Evolutionary conservation across 64 coral and sea anemone species (phyloP).

Genomic region (Montipora sp.): DNA sequence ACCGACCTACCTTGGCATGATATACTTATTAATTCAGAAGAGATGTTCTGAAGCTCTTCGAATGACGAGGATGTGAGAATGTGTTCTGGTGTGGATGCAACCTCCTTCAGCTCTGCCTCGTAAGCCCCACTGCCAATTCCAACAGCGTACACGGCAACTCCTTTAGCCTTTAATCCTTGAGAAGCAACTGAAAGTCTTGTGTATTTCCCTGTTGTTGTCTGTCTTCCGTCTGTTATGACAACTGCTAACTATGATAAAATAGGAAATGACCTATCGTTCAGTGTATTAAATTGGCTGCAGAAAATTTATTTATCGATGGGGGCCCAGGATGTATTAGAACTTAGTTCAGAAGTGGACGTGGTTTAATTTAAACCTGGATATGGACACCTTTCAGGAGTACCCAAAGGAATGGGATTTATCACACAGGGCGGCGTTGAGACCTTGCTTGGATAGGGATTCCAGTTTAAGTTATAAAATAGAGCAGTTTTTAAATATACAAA

Average conservation of each 20-base stretch:
- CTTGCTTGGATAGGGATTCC: too few species aligned
- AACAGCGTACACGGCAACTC: constrained; percentile 41
- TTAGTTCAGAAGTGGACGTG: too few species aligned
- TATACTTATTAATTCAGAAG: background rate
- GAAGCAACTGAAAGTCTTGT: constrained; percentile 28
- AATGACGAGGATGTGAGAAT: constrained; percentile 28
- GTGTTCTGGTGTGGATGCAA: background rate
- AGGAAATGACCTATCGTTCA: background rate
- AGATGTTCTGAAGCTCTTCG: constrained; percentile 27
- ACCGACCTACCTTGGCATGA: constrained; percentile 8
- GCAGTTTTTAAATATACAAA: too few species aligned
- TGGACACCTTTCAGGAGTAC: too few species aligned
- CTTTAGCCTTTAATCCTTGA: constrained; percentile 28
- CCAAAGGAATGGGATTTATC: too few species aligned
- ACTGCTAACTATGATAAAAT: constrained; percentile 31
- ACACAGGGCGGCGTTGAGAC: too few species aligned
- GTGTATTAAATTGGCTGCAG: too few species aligned
- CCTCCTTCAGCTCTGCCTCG: background rate
- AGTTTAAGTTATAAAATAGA: too few species aligned
- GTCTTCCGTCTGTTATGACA: constrained; percentile 63
- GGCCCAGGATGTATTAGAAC: too few species aligned
- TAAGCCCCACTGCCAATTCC: constrained; percentile 25
- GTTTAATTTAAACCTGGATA: too few species aligned
- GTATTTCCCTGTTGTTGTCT: constrained; percentile 31
- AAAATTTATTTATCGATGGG: too few species aligned